Percentiles rank a stretch among this genome's conserved stretches.
Conservation (phyloP, 2,888 invertebrate genomes). For the Zaprionus bogoriensis region DNA sequence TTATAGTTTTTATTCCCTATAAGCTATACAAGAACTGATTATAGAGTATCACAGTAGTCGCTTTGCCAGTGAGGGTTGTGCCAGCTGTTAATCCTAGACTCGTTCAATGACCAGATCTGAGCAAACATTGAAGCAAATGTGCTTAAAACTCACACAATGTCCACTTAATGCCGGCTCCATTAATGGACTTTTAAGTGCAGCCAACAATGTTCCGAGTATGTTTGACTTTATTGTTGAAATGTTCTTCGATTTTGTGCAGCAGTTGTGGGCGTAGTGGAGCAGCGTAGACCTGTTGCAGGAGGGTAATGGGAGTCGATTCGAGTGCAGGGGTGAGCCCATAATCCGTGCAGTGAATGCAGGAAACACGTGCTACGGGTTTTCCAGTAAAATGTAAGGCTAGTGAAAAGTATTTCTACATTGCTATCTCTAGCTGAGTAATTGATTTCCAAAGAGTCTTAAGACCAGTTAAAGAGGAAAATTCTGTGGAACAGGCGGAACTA, state of each 20-base stretch:
- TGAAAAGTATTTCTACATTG: constrained; percentile 46
- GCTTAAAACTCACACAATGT: constrained; percentile 66
- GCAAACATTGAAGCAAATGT: constrained; percentile 56
- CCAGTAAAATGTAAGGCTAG: constrained; percentile 18
- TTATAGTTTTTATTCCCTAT: neutral
- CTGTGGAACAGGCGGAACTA: no score
- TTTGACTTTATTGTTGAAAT: constrained; percentile 68
- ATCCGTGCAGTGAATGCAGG: constrained; percentile 58
- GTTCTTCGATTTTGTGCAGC: constrained; percentile 55
- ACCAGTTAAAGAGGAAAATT: no score
- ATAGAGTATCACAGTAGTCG: constrained; percentile 14
- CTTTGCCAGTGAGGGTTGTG: neutral
- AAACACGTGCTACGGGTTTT: constrained; percentile 61
- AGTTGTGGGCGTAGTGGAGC: neutral
- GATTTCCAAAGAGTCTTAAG: neutral
- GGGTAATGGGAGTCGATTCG: constrained; percentile 5
- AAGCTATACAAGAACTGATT: neutral
- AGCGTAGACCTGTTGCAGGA: neutral
- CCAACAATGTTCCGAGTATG: constrained; percentile 62
- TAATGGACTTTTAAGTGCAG: constrained; percentile 77
- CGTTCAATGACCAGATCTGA: constrained; percentile 28
- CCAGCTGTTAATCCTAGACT: constrained; percentile 32
- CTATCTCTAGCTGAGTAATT: no score
- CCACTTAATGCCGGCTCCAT: constrained; percentile 72
- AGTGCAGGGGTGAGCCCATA: constrained; percentile 62